Evolutionary conservation across 2,113 vertebrate species (phyloP).

Genomic region (Muntiacus reevesi): DNA sequence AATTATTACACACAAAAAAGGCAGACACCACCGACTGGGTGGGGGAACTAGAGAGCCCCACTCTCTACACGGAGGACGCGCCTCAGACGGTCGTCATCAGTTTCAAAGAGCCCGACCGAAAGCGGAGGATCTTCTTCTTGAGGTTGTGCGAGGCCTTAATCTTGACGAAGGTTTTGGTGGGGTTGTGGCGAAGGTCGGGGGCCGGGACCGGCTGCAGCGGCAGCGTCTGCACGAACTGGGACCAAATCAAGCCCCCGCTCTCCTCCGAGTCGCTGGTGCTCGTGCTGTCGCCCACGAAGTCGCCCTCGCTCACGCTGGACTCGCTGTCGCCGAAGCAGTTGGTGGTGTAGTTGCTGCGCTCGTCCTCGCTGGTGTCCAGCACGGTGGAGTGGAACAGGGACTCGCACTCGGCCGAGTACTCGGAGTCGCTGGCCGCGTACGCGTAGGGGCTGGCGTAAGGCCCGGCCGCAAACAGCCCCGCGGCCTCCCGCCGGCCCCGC

Average conservation of each 20-base stretch:
- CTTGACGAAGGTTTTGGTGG: slow-evolving; percentile 90
- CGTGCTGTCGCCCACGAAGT: slow-evolving; percentile 87
- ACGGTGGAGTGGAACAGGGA: slow-evolving; percentile 95
- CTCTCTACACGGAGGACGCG: neutral
- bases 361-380: slow-evolving; percentile 93
- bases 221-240: slow-evolving; percentile 86
- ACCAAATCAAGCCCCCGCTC: slow-evolving; percentile 90
- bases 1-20: slow-evolving; percentile 69
- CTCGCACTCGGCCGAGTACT: slow-evolving; percentile 95
- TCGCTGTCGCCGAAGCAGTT: slow-evolving; percentile 97
- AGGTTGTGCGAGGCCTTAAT: slow-evolving; percentile 97
- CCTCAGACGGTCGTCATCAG: slow-evolving; percentile 96
- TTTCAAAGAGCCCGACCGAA: slow-evolving; percentile 93
- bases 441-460: slow-evolving; percentile 84
- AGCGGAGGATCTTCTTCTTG: slow-evolving; percentile 96
- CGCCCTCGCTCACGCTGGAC: slow-evolving; percentile 89
- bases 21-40: slow-evolving; percentile 55
- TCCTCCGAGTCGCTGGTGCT: slow-evolving; percentile 90
- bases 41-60: neutral
- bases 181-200: slow-evolving; percentile 81
- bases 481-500: slow-evolving; percentile 80
- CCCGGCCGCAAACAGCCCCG: slow-evolving; percentile 76
- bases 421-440: slow-evolving; percentile 90
- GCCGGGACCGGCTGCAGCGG: slow-evolving; percentile 73
- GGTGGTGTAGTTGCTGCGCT: slow-evolving; percentile 91